Conservation (phyloP, 92 coral and sea anemone species). For the Phenganax marumi region DNA sequence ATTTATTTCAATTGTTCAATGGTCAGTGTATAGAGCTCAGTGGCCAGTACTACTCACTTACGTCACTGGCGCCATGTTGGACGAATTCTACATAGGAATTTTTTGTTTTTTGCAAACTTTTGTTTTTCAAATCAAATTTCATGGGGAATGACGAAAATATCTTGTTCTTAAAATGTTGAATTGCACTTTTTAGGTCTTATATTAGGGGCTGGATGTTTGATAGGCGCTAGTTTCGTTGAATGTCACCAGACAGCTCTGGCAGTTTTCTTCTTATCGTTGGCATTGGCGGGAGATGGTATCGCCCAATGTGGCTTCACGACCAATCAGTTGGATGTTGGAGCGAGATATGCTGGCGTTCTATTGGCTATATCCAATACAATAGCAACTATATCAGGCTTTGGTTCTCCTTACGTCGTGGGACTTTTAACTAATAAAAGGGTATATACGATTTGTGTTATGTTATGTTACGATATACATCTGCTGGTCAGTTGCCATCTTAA, state of each 20-base stretch:
- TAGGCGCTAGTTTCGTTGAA: constrained; percentile 83
- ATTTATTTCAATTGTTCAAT: too few species aligned
- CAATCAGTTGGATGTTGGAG: constrained; percentile 87
- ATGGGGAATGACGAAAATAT: background rate
- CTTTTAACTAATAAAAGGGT: constrained; percentile 77
- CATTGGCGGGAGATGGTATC: constrained; percentile 66
- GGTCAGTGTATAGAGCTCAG: too few species aligned
- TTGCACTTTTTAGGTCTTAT: constrained; percentile 60
- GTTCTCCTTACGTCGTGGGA: constrained; percentile 80
- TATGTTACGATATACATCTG: too few species aligned
- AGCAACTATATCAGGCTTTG: constrained; percentile 81
- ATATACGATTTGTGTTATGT: background rate
- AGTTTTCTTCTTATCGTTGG: constrained; percentile 71
- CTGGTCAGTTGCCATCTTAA: too few species aligned
- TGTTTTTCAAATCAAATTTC: background rate
- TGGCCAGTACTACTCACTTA: too few species aligned
- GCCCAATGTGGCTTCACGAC: constrained; percentile 60
- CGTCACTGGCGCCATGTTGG: too few species aligned
- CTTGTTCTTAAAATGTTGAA: background rate
- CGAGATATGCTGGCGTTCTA: constrained; percentile 90
- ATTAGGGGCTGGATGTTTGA: constrained; percentile 73
- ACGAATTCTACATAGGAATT: too few species aligned
- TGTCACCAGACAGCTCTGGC: constrained; percentile 71
- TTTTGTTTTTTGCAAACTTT: background rate
- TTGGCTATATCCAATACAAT: constrained; percentile 84